These are phyloP conservation scores for Stercorarius parasiticus DNA, from an alignment of 2,113 vertebrate genomes.

Conservation along the genomic window DNA sequence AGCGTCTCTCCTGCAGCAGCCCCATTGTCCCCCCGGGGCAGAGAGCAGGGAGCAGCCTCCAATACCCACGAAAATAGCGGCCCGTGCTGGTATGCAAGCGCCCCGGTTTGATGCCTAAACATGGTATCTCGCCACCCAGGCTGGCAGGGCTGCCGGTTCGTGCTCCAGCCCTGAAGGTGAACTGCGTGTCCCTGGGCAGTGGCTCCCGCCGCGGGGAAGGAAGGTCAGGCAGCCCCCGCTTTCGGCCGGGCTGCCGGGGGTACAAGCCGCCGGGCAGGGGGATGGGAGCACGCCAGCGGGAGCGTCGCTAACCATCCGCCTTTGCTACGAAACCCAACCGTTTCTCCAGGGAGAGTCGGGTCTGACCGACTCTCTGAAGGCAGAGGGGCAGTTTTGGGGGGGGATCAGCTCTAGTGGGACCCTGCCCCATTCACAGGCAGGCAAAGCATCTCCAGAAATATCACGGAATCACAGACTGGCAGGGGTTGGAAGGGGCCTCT, in stretches of 20 bases:
- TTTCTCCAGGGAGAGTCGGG: background rate
- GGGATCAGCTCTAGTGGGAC: background rate
- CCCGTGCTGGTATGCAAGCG: slow-evolving; percentile 63
- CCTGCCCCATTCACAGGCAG: background rate
- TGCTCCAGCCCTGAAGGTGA: slow-evolving; percentile 60
- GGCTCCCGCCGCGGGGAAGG: background rate
- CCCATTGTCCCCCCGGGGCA: background rate
- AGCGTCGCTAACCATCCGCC: rapidly evolving
- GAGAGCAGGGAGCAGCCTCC: slow-evolving; percentile 42
- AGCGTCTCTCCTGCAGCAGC: background rate
- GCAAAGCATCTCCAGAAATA: background rate
- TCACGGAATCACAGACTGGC: background rate
- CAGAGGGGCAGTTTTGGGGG: background rate
- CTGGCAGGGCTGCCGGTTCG: slow-evolving; percentile 48
- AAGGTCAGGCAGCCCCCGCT: background rate
- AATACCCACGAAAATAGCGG: slow-evolving; percentile 54
- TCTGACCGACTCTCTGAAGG: background rate
- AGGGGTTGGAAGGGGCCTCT: background rate
- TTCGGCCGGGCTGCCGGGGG: background rate
- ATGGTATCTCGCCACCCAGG: slow-evolving; percentile 61
- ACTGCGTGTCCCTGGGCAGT: slow-evolving; percentile 20
- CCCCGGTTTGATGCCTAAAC: slow-evolving; percentile 60
- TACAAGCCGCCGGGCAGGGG: background rate
- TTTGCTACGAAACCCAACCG: background rate
- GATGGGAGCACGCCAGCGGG: background rate